Evolutionary conservation across 1,140 invertebrate genomes (phyloP).

Genomic region (Pemphigus obesinymphae): DNA sequence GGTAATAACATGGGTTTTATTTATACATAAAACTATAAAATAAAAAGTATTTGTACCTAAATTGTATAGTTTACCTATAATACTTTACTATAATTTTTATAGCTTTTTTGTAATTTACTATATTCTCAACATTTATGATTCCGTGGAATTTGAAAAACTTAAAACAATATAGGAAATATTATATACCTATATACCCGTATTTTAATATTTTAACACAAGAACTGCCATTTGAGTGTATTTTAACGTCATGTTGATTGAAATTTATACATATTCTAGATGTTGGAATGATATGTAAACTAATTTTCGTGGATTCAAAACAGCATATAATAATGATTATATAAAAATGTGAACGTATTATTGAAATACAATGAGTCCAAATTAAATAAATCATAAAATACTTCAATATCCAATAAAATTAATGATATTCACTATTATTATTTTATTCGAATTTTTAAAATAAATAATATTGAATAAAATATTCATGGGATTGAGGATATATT

Average conservation of each 20-base stretch:
- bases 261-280: neutral
- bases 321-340: neutral
- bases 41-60: no score
- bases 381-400: neutral
- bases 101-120: neutral
- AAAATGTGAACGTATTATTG: no score
- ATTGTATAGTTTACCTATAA: no score
- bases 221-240: neutral
- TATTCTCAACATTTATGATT: neutral
- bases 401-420: neutral
- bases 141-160: neutral
- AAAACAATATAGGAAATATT: neutral
- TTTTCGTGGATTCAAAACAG: neutral
- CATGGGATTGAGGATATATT: no score
- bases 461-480: neutral
- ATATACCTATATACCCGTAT: no score
- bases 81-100: neutral
- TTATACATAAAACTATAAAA: no score
- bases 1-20: no score
- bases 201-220: no score
- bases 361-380: no score
- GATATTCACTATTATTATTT: neutral
- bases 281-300: neutral
- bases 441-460: neutral
- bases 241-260: neutral